These are phyloP conservation scores for Pseudopodoces humilis DNA, from an alignment of 2,113 vertebrate species.

Conservation along the genomic window DNA sequence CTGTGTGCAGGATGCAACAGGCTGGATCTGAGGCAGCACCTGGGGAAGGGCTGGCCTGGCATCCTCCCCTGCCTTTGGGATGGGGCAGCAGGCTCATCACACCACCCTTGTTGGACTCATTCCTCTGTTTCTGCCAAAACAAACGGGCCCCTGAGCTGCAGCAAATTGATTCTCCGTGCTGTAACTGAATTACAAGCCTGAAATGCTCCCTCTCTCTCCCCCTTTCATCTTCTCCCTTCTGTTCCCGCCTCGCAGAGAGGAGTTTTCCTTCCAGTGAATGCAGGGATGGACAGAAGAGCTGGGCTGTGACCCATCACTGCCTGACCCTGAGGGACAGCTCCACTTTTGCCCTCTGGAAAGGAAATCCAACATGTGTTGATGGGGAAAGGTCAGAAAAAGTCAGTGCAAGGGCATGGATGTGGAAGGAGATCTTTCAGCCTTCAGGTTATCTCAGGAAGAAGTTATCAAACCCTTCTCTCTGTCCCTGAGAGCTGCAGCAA, in stretches of 20 bases:
- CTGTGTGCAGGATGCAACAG: not conserved
- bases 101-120: not conserved
- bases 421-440: not conserved
- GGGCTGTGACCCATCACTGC: not conserved
- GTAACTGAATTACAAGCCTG: conserved; percentile 66
- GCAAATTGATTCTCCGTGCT: conserved; percentile 24
- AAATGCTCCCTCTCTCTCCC: conserved; percentile 10
- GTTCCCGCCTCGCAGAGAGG: not conserved
- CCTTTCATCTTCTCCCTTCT: conserved; percentile 41
- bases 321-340: not conserved
- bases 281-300: not conserved
- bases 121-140: conserved; percentile 8
- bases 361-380: not conserved
- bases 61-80: not conserved
- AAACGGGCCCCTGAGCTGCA: conserved; percentile 31
- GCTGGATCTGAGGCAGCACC: not conserved
- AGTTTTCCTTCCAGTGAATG: not conserved
- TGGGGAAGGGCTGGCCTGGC: not conserved
- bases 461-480: not conserved
- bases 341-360: not conserved
- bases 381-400: not conserved
- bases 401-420: not conserved
- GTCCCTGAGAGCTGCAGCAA: not conserved
- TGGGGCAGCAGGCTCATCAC: fast-evolving
- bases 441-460: not conserved